Evolutionary conservation across 2,888 invertebrate species (phyloP).

Genomic region (Zygogramma bicolorata): DNA sequence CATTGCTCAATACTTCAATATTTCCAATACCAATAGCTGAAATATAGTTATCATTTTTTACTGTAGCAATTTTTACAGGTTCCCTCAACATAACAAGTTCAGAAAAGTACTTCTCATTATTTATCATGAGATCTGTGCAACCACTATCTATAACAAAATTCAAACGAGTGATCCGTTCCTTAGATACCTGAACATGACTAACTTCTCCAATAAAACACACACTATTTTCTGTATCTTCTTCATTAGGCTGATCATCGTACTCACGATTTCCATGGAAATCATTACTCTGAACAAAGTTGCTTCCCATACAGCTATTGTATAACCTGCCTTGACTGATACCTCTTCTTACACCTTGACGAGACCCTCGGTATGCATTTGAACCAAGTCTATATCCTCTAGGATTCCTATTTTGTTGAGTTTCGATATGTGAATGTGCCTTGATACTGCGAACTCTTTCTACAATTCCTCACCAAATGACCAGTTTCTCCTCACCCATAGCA

Average conservation of each 20-base stretch:
- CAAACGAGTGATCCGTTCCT: background rate
- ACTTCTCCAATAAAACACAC: constrained; percentile 2
- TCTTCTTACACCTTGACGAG: background rate
- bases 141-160: constrained; percentile 19
- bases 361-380: background rate
- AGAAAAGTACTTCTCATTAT: constrained; percentile 5
- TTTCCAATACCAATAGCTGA: constrained; percentile 3
- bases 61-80: background rate
- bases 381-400: background rate
- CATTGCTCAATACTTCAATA: background rate
- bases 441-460: background rate
- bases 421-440: background rate
- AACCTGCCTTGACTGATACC: no score
- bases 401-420: background rate
- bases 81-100: background rate
- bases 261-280: background rate
- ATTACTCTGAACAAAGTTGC: background rate
- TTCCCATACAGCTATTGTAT: background rate
- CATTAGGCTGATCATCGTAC: background rate
- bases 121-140: constrained; percentile 25
- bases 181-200: background rate
- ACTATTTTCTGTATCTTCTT: background rate
- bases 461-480: constrained; percentile 13
- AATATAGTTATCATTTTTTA: constrained; percentile 8
- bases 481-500: constrained; percentile 25